A percentile compares a stretch with the other conserved stretches of the same genome.
These are phyloP conservation scores for Raphicerus campestris DNA, from an alignment of 2,113 vertebrate species.

Conservation along the genomic window DNA sequence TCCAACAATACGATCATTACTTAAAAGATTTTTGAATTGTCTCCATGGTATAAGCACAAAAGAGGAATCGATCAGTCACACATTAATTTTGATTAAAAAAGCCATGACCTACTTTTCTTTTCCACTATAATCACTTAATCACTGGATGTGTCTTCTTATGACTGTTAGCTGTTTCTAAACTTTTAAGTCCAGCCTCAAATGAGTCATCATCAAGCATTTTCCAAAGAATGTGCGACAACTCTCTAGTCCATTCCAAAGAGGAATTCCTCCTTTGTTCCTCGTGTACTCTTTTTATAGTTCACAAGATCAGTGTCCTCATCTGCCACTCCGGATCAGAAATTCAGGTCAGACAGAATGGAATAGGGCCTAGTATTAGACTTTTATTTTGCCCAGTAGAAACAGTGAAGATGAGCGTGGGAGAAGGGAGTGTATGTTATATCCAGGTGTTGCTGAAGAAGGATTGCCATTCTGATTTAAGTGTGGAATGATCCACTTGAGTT, in stretches of 20 bases:
- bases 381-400: neutral
- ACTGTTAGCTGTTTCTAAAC: slow-evolving; percentile 19
- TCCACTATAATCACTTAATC: neutral
- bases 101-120: neutral
- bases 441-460: neutral
- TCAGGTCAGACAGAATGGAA: neutral
- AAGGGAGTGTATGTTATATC: neutral
- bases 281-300: neutral
- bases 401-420: neutral
- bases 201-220: neutral
- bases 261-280: neutral
- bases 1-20: neutral
- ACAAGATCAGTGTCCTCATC: neutral
- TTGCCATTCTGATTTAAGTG: neutral
- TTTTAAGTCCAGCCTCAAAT: neutral
- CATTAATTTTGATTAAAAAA: neutral
- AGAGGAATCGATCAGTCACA: neutral
- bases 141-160: neutral
- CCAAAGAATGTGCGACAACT: neutral
- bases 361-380: neutral
- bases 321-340: neutral
- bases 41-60: neutral
- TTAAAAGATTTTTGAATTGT: slow-evolving; percentile 40
- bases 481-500: neutral
- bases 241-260: neutral